Percentiles rank a stretch among this genome's conserved stretches.
phyloP scores from a whole-genome alignment of 2,888 invertebrate genomes.

The Theristus sp. region DNA sequence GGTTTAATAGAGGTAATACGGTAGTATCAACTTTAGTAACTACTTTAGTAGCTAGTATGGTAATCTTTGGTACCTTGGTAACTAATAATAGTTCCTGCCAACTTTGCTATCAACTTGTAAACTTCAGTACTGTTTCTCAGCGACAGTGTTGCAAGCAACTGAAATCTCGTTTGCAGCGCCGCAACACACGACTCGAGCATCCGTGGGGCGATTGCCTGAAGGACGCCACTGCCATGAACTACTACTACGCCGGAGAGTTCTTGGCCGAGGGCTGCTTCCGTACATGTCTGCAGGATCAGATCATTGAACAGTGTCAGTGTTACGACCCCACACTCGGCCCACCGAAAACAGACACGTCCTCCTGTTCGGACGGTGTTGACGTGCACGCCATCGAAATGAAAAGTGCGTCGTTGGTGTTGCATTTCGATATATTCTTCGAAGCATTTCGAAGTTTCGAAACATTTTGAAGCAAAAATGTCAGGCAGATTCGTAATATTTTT shows the following conservation, averaged over 20 bases:
- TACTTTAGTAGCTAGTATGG: too few relatives aligned
- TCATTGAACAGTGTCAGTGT: background rate
- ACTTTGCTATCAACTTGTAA: too few relatives aligned
- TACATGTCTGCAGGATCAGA: background rate
- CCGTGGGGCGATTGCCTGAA: constrained; percentile 21
- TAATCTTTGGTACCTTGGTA: too few relatives aligned
- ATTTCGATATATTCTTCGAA: background rate
- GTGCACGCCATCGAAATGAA: background rate
- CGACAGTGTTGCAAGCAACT: too few relatives aligned
- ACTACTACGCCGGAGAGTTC: background rate
- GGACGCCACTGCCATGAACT: background rate
- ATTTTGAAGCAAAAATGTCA: background rate
- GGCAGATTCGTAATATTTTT: background rate
- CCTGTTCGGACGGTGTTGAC: background rate
- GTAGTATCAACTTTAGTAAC: too few relatives aligned
- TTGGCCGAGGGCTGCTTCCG: constrained; percentile 8
- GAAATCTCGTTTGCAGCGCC: background rate
- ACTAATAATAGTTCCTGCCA: too few relatives aligned
- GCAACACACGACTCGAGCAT: constrained; percentile 14
- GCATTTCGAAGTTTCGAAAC: background rate
- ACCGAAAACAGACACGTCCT: background rate
- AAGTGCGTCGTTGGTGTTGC: too few relatives aligned
- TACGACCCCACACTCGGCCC: background rate
- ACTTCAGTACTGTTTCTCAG: too few relatives aligned
- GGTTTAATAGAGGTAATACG: too few relatives aligned